Evolutionary conservation across 2,888 invertebrate species (phyloP), one percentile per base, ranked within the genome.

Genomic region (Crossocerus cetratus): DNA sequence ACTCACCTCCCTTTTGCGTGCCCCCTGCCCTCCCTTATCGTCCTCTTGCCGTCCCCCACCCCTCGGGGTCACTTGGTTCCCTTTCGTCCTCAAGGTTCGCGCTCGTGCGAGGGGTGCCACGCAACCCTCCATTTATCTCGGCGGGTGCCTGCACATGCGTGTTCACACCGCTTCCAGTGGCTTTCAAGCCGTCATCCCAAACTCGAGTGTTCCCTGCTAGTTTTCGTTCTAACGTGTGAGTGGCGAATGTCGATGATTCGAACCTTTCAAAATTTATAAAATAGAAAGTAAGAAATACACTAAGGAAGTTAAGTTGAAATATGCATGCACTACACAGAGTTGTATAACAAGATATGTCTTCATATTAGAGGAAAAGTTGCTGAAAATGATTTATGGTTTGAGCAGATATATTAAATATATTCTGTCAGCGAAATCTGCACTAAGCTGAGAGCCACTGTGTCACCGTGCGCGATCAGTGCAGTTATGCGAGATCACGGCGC

Each of bases 101-200:
- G 85, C 85, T 86, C 85, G 87, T 86, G 84, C 72, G 83, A 87
- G 83, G 87, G 87, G 85, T 84, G 84, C 81, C 77, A 63, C 78
- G 77, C 84, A 84, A 86, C 87, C 86, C 85, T 84, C 84, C 83
- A 76, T 82, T 76, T 83, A 81, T 80, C 80, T 74, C 78, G 77
- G 67, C 78, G 81, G 84, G 84, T 83, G 86, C 82, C 83, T 83
- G 81, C 83, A 85, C 84, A 85, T 83, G 79, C 83, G 80, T 77
- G 81, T 76, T 76, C 79, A 74, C 76, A 69, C 78, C 77, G 55
- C 63, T 23, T 60, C 84, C 32, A 79, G 76, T 78, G 84, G 84
- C 75, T 83, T 83, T 83, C 83, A 80, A 74, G 70, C 72, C 43
- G 75, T 74, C n/a, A n/a, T 75, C 59, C 68, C 72, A 42, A 49